phyloP scores from a whole-genome alignment of 2,888 invertebrate species.

The Drosophila rubida region DNA sequence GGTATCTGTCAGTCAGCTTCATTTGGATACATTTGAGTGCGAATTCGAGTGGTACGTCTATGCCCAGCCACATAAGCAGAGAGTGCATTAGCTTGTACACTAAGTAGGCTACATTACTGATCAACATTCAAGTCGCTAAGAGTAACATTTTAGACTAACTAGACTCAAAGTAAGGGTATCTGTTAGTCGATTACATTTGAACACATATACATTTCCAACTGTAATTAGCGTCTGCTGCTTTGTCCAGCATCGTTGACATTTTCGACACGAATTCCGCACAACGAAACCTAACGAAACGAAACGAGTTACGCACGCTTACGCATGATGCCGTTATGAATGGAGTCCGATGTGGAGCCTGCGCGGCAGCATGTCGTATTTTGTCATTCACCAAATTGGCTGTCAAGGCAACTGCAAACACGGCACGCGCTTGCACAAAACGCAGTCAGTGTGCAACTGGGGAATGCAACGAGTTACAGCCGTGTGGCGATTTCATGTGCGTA shows the following conservation, averaged over 20 bases:
- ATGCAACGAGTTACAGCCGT: slow-evolving; percentile 12
- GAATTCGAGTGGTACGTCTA: not conserved
- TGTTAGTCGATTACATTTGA: no score
- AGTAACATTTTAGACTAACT: no score
- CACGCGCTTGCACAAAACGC: slow-evolving; percentile 30
- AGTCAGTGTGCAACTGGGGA: not conserved
- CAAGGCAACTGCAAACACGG: slow-evolving; percentile 15
- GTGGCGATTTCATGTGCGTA: slow-evolving; percentile 30
- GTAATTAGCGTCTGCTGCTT: slow-evolving; percentile 9
- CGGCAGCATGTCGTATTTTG: slow-evolving; percentile 31
- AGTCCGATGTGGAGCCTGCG: slow-evolving; percentile 28
- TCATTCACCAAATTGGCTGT: slow-evolving; percentile 23
- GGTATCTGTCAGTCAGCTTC: not conserved
- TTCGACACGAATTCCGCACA: slow-evolving; percentile 1
- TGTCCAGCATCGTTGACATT: slow-evolving; percentile 34
- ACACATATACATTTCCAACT: not conserved
- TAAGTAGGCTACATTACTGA: not conserved
- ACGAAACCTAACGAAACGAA: not conserved
- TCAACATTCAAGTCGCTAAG: no score
- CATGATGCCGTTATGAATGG: slow-evolving; percentile 65
- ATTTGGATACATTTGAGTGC: no score
- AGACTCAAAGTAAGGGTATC: no score
- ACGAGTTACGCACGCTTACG: slow-evolving; percentile 72
- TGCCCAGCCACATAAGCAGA: no score
- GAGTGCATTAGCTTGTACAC: not conserved